Conservation (phyloP, 2,113 vertebrate genomes). For the Camelus bactrianus region DNA sequence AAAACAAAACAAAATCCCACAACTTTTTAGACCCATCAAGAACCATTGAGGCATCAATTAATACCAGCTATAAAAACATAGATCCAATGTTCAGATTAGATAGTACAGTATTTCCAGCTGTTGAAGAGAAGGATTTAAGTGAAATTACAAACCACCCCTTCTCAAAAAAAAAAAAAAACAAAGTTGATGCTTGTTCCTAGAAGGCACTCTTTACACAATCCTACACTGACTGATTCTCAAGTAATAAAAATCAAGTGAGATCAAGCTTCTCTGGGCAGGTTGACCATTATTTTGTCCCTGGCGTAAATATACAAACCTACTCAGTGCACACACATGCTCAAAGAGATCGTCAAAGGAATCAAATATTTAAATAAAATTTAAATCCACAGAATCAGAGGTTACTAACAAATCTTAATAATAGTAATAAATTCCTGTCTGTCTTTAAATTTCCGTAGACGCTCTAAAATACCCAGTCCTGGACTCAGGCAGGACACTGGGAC, state of each 20-base stretch:
- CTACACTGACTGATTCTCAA: background rate
- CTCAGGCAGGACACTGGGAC: fast-evolving
- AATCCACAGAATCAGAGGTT: background rate
- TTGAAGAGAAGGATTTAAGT: background rate
- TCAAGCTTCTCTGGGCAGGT: background rate
- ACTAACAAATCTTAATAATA: background rate
- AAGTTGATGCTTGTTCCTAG: background rate
- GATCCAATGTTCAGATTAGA: conserved; percentile 11
- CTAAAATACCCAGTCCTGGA: background rate
- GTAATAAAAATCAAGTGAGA: background rate
- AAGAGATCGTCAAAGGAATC: background rate
- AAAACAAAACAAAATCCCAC: background rate
- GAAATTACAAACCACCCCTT: conserved; percentile 16
- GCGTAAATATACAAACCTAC: background rate
- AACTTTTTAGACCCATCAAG: conserved; percentile 15
- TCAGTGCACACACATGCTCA: fast-evolving
- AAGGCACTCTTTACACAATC: background rate
- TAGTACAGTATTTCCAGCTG: conserved; percentile 61
- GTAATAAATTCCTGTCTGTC: background rate
- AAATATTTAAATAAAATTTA: background rate
- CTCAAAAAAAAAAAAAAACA: background rate
- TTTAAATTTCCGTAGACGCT: background rate
- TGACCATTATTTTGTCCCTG: background rate
- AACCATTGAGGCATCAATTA: background rate
- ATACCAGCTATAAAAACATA: background rate